These are phyloP conservation scores for Silurus meridionalis DNA, from an alignment of 2,113 vertebrate genomes.

Conservation along the genomic window DNA sequence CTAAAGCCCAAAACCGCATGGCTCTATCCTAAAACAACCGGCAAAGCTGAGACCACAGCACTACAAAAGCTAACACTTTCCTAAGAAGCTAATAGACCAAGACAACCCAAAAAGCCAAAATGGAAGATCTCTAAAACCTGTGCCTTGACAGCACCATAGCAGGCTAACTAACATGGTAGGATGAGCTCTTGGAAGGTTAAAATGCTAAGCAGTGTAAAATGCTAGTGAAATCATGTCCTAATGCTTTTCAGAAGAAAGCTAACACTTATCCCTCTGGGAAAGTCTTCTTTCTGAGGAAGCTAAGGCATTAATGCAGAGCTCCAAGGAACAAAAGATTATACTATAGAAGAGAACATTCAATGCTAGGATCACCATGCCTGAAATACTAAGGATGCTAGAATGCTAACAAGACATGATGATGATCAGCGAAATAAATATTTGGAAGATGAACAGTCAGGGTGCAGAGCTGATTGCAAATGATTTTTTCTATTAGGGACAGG, in stretches of 20 bases:
- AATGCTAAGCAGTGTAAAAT: not conserved
- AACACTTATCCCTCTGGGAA: not conserved
- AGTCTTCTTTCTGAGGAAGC: not conserved
- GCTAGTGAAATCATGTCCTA: not conserved
- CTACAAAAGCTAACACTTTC: not conserved
- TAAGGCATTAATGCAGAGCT: not conserved
- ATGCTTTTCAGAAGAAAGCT: constrained; percentile 1
- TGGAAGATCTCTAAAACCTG: not conserved
- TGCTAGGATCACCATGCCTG: not conserved
- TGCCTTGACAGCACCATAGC: not conserved
- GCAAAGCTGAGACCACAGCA: not conserved
- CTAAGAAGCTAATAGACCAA: not conserved
- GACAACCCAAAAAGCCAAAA: not conserved
- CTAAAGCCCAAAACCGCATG: not conserved
- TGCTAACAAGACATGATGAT: not conserved
- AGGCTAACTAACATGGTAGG: not conserved
- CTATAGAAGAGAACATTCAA: not conserved
- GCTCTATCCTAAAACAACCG: not conserved
- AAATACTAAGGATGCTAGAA: not conserved
- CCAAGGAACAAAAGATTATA: not conserved
- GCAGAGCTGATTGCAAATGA: not conserved
- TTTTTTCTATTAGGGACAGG: not conserved
- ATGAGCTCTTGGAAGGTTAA: not conserved
- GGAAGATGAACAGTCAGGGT: too few relatives aligned
- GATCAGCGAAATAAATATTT: not conserved